phyloP scores from a whole-genome alignment of 1,140 invertebrate species.

The Solenopsis invicta region DNA sequence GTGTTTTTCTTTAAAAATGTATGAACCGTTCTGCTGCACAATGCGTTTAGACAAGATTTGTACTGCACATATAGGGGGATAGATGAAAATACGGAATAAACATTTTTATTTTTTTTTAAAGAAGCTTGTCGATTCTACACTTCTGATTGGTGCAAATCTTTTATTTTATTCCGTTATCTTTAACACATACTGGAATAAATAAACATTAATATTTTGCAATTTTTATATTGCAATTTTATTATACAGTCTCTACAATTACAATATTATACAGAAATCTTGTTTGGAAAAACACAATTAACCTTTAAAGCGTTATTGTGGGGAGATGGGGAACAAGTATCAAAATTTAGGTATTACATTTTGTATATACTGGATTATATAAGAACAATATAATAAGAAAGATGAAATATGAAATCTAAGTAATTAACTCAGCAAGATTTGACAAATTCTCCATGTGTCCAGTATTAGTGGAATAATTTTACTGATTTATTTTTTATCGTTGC shows the following conservation, averaged over 20 bases:
- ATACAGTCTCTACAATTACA: background rate
- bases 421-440: background rate
- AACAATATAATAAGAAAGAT: background rate
- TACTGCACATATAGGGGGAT: conserved; percentile 27
- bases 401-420: conserved; percentile 9
- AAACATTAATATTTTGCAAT: conserved; percentile 5
- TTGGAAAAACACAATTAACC: background rate
- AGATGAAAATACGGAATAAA: conserved; percentile 35
- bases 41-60: conserved; percentile 39
- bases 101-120: conserved; percentile 44
- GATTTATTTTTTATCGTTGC: conserved; percentile 10
- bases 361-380: conserved; percentile 24
- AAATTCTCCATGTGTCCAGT: background rate
- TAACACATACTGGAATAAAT: background rate
- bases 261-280: conserved; percentile 5
- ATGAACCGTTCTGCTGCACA: conserved; percentile 4
- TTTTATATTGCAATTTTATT: background rate
- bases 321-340: conserved; percentile 34
- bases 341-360: conserved; percentile 51
- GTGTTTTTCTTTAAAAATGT: conserved; percentile 5
- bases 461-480: conserved; percentile 31
- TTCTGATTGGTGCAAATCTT: background rate
- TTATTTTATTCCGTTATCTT: background rate
- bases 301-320: background rate
- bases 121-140: background rate